Evolutionary conservation across 2,797 vertebrate species (phyloP).

Genomic region (Tiaroga cobitis): DNA sequence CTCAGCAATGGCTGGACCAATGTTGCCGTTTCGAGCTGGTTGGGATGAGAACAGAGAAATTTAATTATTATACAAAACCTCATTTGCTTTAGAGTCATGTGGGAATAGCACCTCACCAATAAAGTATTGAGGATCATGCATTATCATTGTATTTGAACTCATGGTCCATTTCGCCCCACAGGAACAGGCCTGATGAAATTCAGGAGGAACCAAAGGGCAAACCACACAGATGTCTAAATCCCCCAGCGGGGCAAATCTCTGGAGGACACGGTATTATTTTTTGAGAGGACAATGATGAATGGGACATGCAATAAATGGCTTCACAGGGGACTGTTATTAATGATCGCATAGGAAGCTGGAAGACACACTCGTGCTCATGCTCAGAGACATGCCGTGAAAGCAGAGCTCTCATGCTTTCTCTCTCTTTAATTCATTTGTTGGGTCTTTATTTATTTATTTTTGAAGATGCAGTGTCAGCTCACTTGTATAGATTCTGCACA

Average conservation of each 20-base stretch:
- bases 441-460: slow-evolving; percentile 49
- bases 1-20: neutral
- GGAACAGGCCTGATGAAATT: slow-evolving; percentile 58
- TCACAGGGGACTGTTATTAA: slow-evolving; percentile 73
- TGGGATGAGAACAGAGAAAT: neutral
- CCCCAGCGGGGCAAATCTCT: slow-evolving; percentile 64
- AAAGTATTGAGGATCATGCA: slow-evolving; percentile 32
- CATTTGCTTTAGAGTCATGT: neutral
- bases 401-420: slow-evolving; percentile 51
- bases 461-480: slow-evolving; percentile 75
- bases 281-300: slow-evolving; percentile 75
- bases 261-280: slow-evolving; percentile 70
- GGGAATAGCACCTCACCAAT: neutral
- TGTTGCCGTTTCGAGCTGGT: neutral
- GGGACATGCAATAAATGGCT: slow-evolving; percentile 70
- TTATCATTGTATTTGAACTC: slow-evolving; percentile 68
- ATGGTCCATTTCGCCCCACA: neutral
- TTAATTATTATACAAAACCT: neutral
- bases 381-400: slow-evolving; percentile 47
- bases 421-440: neutral
- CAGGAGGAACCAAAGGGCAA: slow-evolving; percentile 68
- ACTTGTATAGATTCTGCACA: slow-evolving; percentile 69
- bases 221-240: slow-evolving; percentile 70
- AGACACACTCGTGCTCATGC: slow-evolving; percentile 59
- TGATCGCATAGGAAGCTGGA: slow-evolving; percentile 62